Evolutionary conservation across 2,888 invertebrate species (phyloP).

Genomic region (Smittia sp.): DNA sequence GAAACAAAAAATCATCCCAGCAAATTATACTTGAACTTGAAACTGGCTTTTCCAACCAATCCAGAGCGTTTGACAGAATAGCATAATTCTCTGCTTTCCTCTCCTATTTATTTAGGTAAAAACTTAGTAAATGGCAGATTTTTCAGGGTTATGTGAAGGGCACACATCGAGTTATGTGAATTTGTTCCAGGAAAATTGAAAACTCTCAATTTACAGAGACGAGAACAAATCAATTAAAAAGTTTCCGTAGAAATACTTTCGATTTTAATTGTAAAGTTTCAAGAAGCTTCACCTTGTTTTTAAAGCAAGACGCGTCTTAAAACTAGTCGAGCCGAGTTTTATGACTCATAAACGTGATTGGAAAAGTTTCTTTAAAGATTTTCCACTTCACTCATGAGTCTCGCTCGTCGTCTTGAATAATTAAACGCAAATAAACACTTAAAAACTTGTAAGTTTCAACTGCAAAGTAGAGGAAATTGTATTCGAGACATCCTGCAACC

Average conservation of each 20-base stretch:
- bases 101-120: not conserved
- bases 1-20: slow-evolving; percentile 36
- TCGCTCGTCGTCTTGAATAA: not conserved
- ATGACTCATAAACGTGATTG: slow-evolving; percentile 14
- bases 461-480: too few relatives aligned
- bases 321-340: not conserved
- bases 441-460: not conserved
- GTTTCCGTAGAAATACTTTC: not conserved
- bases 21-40: slow-evolving; percentile 40
- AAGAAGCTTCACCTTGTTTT: not conserved
- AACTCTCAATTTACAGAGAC: not conserved
- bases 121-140: not conserved
- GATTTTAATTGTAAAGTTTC: not conserved
- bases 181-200: not conserved
- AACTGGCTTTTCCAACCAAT: slow-evolving; percentile 26
- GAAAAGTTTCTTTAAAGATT: slow-evolving; percentile 6
- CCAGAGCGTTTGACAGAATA: slow-evolving; percentile 7
- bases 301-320: not conserved
- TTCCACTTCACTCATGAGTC: slow-evolving; percentile 3
- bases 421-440: slow-evolving; percentile 17
- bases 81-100: slow-evolving; percentile 1
- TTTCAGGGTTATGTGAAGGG: not conserved
- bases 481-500: too few relatives aligned
- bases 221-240: slow-evolving; percentile 1
- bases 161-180: not conserved